Evolutionary conservation across 2,888 invertebrate genomes (phyloP).

Genomic region (Cecidostiba fungosa): DNA sequence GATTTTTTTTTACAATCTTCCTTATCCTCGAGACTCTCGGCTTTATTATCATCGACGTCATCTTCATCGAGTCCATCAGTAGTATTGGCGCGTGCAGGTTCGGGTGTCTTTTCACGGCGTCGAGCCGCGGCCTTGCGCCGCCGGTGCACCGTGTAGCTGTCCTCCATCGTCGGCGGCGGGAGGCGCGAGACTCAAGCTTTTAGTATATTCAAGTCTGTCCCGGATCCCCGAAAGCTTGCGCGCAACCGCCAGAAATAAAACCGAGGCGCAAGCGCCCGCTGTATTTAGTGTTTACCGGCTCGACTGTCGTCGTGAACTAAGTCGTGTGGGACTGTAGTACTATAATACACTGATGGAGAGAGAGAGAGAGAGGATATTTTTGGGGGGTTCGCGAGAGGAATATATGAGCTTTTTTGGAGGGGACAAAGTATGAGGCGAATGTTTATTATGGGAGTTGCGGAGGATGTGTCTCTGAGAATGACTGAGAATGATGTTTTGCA

Average conservation of each 20-base stretch:
- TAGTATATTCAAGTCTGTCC: not conserved
- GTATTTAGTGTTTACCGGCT: slow-evolving; percentile 10
- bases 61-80: slow-evolving; percentile 53
- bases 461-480: too few relatives aligned
- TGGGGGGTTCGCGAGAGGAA: not conserved
- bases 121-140: slow-evolving; percentile 75
- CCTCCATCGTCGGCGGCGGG: slow-evolving; percentile 72
- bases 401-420: not conserved
- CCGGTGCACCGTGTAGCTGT: slow-evolving; percentile 77
- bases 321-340: not conserved
- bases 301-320: not conserved
- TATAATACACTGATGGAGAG: not conserved
- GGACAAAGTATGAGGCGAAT: too few relatives aligned
- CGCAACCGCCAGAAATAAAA: slow-evolving; percentile 42
- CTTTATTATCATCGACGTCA: slow-evolving; percentile 60
- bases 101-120: slow-evolving; percentile 76
- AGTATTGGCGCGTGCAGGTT: slow-evolving; percentile 66
- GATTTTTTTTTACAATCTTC: not conserved
- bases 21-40: slow-evolving; percentile 15
- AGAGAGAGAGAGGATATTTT: slow-evolving; percentile 5
- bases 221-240: not conserved
- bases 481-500: not conserved
- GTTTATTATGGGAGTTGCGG: too few relatives aligned
- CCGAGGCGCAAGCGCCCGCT: slow-evolving; percentile 21
- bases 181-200: slow-evolving; percentile 38